A percentile compares a stretch with the other conserved stretches of the same genome.
phyloP scores from a whole-genome alignment of 2,113 vertebrate species.

The Synodontis membranacea region DNA sequence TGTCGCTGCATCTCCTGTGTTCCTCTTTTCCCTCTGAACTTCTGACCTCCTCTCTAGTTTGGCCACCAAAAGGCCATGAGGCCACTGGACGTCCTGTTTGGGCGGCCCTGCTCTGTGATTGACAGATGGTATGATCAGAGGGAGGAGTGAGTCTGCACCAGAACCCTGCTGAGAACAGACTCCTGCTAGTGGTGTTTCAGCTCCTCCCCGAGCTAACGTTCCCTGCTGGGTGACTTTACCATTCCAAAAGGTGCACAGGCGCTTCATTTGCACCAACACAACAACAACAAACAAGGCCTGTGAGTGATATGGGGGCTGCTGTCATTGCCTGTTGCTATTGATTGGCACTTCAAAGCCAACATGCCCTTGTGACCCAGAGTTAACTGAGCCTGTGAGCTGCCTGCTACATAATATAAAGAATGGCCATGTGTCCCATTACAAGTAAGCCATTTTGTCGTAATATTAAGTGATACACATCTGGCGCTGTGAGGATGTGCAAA shows the following conservation, averaged over 20 bases:
- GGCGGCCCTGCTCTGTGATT: conserved; percentile 52
- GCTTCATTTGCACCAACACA: conserved; percentile 54
- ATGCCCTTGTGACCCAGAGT: conserved; percentile 40
- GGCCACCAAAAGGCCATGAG: conserved; percentile 59
- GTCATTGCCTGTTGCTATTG: conserved; percentile 44
- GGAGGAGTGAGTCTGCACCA: conserved; percentile 50
- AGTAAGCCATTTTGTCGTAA: conserved; percentile 11
- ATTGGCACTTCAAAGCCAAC: conserved; percentile 46
- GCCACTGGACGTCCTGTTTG: conserved; percentile 64
- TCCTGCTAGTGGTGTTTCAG: conserved; percentile 16
- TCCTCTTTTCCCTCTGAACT: conserved; percentile 17
- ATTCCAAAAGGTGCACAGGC: conserved; percentile 53
- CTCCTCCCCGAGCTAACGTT: conserved; percentile 41
- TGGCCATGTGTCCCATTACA: conserved; percentile 11
- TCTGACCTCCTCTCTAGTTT: conserved; percentile 68
- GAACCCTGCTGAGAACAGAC: conserved; percentile 4
- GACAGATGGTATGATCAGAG: conserved; percentile 66
- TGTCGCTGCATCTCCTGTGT: conserved; percentile 24
- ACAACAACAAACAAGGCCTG: conserved; percentile 58
- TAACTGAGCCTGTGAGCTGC: not conserved
- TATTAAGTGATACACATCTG: conserved; percentile 8
- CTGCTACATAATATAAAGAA: conserved; percentile 30
- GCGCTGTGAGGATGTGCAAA: not conserved
- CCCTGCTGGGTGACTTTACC: conserved; percentile 46
- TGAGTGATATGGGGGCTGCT: conserved; percentile 49